These are phyloP conservation scores for Syngnathus typhle DNA, from an alignment of 2,113 vertebrate species.

Conservation along the genomic window DNA sequence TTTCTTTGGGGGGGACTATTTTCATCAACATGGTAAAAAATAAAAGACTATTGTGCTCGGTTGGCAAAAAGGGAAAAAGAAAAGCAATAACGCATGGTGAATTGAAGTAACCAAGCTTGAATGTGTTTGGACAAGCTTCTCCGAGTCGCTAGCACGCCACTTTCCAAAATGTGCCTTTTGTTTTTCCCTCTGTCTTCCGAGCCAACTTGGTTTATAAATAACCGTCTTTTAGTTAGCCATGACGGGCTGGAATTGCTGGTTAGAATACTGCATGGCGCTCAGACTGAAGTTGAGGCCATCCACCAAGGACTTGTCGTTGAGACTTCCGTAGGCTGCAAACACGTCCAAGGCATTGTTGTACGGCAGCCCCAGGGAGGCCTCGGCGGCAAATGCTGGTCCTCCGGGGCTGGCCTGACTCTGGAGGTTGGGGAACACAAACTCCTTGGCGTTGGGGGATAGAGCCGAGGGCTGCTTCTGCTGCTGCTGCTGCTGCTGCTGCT, in stretches of 20 bases:
- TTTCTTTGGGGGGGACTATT: no score
- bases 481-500: constrained; percentile 77
- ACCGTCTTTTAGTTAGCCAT: constrained; percentile 92
- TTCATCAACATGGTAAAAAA: constrained; percentile 76
- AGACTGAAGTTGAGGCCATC: constrained; percentile 98
- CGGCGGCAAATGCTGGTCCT: constrained; percentile 79
- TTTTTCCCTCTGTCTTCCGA: constrained; percentile 73
- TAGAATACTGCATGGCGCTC: constrained; percentile 99
- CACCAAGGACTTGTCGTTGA: constrained; percentile 96
- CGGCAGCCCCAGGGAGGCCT: constrained; percentile 77
- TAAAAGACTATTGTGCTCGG: constrained; percentile 87
- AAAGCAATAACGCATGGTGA: constrained; percentile 81
- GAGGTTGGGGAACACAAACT: constrained; percentile 93
- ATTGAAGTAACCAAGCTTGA: constrained; percentile 93
- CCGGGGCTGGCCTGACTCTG: constrained; percentile 83
- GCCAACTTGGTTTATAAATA: constrained; percentile 79
- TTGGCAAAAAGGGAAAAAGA: constrained; percentile 91
- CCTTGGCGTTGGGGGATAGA: constrained; percentile 96
- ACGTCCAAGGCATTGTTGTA: constrained; percentile 97
- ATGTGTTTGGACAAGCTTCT: constrained; percentile 85
- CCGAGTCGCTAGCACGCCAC: constrained; percentile 70
- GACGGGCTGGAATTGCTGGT: constrained; percentile 99
- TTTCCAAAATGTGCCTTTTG: constrained; percentile 67
- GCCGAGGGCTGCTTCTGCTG: constrained; percentile 89
- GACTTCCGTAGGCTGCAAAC: constrained; percentile 92